These are phyloP conservation scores for Lamellibrachia luymesi DNA, from an alignment of 1,140 invertebrate genomes.

Conservation along the genomic window DNA sequence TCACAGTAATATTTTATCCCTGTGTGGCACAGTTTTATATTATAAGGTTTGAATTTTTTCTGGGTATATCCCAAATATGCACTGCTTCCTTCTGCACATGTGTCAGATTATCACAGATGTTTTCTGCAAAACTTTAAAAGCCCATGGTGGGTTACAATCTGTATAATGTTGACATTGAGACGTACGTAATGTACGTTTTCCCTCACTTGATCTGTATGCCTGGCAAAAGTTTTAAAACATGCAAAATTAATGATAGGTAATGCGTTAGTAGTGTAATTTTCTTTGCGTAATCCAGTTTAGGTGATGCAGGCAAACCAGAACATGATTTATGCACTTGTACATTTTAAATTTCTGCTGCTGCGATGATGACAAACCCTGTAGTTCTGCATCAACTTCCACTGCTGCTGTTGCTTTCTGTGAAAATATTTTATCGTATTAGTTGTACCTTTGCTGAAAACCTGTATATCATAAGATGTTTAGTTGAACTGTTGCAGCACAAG, in stretches of 20 bases:
- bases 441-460: neutral
- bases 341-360: neutral
- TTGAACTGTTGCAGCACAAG: neutral
- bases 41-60: neutral
- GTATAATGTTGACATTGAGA: neutral
- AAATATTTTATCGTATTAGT: conserved; percentile 2
- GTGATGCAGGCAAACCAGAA: neutral
- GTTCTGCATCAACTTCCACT: neutral
- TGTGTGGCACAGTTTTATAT: neutral
- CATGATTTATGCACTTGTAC: neutral
- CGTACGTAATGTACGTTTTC: neutral
- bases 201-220: neutral
- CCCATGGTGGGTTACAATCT: neutral
- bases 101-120: neutral
- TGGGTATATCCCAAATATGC: neutral
- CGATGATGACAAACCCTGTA: neutral
- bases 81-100: neutral
- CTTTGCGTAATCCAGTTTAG: neutral
- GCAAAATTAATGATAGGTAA: neutral
- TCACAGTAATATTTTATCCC: neutral
- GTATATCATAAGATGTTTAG: neutral
- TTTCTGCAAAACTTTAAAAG: neutral
- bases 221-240: neutral
- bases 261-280: neutral
- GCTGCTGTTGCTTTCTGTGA: neutral